Evolutionary conservation across 2,888 invertebrate species (phyloP), one percentile per base, ranked within the genome.

Genomic region (Cerceris rybyensis): DNA sequence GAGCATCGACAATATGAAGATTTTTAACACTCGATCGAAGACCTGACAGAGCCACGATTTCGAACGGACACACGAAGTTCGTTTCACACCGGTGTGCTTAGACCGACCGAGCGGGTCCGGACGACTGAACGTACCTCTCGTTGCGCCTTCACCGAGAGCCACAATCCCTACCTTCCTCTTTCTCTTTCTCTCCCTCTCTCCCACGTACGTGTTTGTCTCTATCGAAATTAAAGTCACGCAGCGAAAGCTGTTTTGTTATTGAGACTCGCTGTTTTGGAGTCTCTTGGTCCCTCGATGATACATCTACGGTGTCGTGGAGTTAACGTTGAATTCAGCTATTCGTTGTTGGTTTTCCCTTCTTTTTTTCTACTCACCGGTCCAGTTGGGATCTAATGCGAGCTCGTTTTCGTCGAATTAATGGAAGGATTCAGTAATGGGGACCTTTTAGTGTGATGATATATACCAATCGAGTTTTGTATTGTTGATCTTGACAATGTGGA

Each of bases 61-160:
- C 28, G 28, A 28, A 46, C 11, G 52, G 66, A 66, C 64, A 57
- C 69, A 72, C 43, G 17, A 41, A 58, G 70, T 63, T 63, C 70
- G 72, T 69, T 73, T 65, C 39, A 28, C 54, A 66, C 63, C 70
- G 70, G 75, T 83, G 77, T 81, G 86, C 80, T 86, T 76, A 85
- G 81, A 86, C 81, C 86, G 85, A 85, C 79, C 86, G 88, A 89
- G 85, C 87, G 87, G 87, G 85, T 86, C 86, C 86, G 88, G 82
- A 82, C 88, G 87, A 89, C 88, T 89, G 88, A 89, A 87, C 83
- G 87, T 83, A 78, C 80, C 78, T 81, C 85, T 83, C 86, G 78
- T 73, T 80, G 76, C 77, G 83, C 83, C 76, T 80, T 66, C 79
- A 75, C 83, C 80, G 78, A 70, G 72, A 70, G 70, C 78, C 82